These are phyloP conservation scores for Chiridota heheva DNA, from an alignment of 35 echinoderm and acorn worm species.

Conservation along the genomic window DNA sequence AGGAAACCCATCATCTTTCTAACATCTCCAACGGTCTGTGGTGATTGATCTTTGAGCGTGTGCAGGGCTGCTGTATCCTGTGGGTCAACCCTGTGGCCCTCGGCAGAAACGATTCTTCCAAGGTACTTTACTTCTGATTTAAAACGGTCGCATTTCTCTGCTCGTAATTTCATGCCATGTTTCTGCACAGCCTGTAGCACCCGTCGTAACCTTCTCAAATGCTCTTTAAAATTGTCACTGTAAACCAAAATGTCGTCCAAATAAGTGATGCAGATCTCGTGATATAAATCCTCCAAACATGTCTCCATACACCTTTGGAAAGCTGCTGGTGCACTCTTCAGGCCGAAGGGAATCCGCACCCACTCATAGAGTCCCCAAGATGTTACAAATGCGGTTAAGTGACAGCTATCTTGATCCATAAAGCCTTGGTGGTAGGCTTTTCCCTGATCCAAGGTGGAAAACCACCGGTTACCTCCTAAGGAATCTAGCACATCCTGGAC, in stretches of 20 bases:
- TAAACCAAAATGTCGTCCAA: constrained; percentile 35
- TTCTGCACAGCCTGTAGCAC: constrained; percentile 12
- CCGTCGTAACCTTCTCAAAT: background rate
- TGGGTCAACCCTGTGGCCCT: constrained; percentile 44
- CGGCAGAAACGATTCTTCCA: no score
- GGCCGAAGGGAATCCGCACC: constrained; percentile 26
- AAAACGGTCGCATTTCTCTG: constrained; percentile 28
- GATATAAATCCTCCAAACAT: background rate
- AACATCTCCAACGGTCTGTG: constrained; percentile 46
- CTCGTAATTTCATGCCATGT: constrained; percentile 38
- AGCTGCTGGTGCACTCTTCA: constrained; percentile 18
- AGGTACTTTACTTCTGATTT: no score
- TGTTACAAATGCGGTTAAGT: constrained; percentile 51
- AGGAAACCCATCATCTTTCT: constrained; percentile 62
- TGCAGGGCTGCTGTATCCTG: constrained; percentile 51
- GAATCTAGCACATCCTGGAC: constrained; percentile 51
- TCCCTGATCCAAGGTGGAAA: constrained; percentile 48
- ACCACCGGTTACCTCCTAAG: constrained; percentile 25
- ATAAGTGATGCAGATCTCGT: constrained; percentile 22
- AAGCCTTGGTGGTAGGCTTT: constrained; percentile 77
- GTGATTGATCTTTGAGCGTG: constrained; percentile 20
- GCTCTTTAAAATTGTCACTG: background rate
- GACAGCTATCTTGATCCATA: constrained; percentile 40
- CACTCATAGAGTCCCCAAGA: constrained; percentile 69
- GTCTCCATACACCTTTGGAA: constrained; percentile 18